Evolutionary conservation across 2,888 invertebrate species (phyloP).

Genomic region (Griposia aprilina): DNA sequence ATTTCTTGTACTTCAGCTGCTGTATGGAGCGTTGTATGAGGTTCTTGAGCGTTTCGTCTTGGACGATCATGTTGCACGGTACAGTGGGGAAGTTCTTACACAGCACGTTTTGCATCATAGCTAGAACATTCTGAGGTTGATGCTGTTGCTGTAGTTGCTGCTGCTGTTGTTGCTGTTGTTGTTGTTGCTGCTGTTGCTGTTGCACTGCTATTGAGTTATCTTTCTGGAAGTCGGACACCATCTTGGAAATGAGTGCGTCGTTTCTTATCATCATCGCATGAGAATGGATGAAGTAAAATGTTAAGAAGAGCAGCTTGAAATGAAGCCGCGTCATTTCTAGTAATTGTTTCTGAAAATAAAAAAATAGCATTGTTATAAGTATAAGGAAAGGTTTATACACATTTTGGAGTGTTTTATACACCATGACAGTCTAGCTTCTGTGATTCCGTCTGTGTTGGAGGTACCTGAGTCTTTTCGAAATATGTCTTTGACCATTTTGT

Average conservation of each 20-base stretch:
- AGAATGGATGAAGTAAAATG: conserved; percentile 54
- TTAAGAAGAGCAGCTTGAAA: conserved; percentile 53
- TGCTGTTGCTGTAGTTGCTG: conserved; percentile 41
- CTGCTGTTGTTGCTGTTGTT: conserved; percentile 39
- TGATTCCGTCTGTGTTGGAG: too few species aligned
- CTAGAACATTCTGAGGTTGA: conserved; percentile 71
- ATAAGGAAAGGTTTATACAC: not conserved
- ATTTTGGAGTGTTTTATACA: not conserved
- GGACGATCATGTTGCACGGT: conserved; percentile 81
- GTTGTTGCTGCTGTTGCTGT: conserved; percentile 28
- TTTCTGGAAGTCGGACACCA: conserved; percentile 85
- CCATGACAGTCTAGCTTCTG: not conserved
- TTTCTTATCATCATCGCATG: conserved; percentile 81
- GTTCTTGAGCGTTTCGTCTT: conserved; percentile 77
- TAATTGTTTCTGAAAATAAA: conserved; percentile 46
- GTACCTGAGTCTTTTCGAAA: not conserved
- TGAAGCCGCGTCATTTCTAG: conserved; percentile 40
- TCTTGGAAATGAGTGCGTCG: conserved; percentile 83
- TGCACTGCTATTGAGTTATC: conserved; percentile 65
- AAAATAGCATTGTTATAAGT: not conserved
- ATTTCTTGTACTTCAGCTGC: conserved; percentile 81
- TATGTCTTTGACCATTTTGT: not conserved
- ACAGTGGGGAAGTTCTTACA: conserved; percentile 84
- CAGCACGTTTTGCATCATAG: conserved; percentile 82
- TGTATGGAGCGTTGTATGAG: conserved; percentile 83